Conservation (phyloP, 2,797 vertebrate species). For the Acrossocheilus wenchowensis region DNA sequence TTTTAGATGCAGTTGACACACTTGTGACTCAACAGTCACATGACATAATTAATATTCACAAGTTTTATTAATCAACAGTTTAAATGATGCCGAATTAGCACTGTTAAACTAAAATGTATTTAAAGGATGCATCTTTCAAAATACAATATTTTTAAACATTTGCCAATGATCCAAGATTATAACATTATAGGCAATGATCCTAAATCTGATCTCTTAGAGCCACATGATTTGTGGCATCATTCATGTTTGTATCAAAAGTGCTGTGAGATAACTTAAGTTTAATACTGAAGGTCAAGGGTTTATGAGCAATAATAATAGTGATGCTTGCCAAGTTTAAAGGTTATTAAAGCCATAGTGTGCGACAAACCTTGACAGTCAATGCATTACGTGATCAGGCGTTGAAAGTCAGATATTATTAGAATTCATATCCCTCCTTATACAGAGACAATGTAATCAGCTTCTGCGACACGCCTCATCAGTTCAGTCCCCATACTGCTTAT, state of each 20-base stretch:
- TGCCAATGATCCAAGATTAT: not conserved
- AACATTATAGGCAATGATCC: not conserved
- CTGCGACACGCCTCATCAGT: not conserved
- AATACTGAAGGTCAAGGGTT: not conserved
- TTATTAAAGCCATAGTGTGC: not conserved
- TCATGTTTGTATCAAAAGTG: not conserved
- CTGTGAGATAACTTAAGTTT: not conserved
- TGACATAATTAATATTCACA: not conserved
- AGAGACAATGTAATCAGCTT: conserved; percentile 7
- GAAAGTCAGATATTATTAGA: conserved; percentile 11
- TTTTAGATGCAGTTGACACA: not conserved
- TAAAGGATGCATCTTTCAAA: not conserved
- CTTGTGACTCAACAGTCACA: not conserved
- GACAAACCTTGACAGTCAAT: conserved; percentile 1
- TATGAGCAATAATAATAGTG: not conserved
- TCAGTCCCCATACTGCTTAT: not conserved
- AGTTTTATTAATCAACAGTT: not conserved
- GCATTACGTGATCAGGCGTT: not conserved
- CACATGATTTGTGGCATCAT: not conserved
- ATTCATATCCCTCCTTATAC: conserved; percentile 1
- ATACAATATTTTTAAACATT: not conserved
- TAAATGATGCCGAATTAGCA: not conserved
- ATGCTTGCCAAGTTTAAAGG: conserved; percentile 1
- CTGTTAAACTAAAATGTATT: not conserved
- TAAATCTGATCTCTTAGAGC: not conserved